These are phyloP conservation scores for Gambusia affinis DNA, from an alignment of 2,113 vertebrate species.

Conservation along the genomic window DNA sequence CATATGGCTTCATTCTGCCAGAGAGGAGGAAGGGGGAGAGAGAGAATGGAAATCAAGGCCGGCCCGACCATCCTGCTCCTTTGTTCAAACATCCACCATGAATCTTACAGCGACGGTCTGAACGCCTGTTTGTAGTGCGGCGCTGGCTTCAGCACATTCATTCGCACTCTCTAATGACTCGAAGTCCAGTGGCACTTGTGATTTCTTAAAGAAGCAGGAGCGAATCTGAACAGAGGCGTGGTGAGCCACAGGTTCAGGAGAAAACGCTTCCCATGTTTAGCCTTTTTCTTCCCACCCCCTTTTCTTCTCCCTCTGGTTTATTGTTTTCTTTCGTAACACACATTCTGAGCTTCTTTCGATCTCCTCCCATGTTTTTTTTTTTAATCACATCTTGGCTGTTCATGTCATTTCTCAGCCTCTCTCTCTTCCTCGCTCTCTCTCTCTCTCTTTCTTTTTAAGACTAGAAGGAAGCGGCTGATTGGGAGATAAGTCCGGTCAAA, in stretches of 20 bases:
- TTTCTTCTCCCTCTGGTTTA: conserved; percentile 14
- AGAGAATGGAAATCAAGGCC: conserved; percentile 58
- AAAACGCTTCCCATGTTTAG: conserved; percentile 14
- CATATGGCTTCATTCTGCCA: conserved; percentile 52
- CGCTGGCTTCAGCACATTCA: conserved; percentile 14
- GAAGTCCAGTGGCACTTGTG: conserved; percentile 17
- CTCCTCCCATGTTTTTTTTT: conserved; percentile 33
- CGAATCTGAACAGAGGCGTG: conserved; percentile 16
- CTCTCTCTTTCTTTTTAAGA: conserved; percentile 12
- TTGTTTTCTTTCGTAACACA: conserved; percentile 48
- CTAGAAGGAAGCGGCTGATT: conserved; percentile 48
- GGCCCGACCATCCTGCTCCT: conserved; percentile 36
- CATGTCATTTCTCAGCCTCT: conserved; percentile 29
- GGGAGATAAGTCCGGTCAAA: conserved; percentile 59
- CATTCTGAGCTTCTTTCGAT: conserved; percentile 53
- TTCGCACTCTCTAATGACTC: conserved; percentile 1
- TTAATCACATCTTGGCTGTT: conserved; percentile 34
- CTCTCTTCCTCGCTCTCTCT: conserved; percentile 24
- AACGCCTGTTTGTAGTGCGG: conserved; percentile 11
- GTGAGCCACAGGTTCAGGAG: conserved; percentile 3
- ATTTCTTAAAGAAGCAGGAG: conserved; percentile 30
- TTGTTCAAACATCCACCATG: conserved; percentile 25
- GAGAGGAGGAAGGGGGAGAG: conserved; percentile 23
- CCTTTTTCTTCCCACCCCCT: conserved; percentile 30
- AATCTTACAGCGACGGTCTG: neutral